Evolutionary conservation across 2,888 invertebrate genomes (phyloP).

Genomic region (Tetragonula carbonaria): DNA sequence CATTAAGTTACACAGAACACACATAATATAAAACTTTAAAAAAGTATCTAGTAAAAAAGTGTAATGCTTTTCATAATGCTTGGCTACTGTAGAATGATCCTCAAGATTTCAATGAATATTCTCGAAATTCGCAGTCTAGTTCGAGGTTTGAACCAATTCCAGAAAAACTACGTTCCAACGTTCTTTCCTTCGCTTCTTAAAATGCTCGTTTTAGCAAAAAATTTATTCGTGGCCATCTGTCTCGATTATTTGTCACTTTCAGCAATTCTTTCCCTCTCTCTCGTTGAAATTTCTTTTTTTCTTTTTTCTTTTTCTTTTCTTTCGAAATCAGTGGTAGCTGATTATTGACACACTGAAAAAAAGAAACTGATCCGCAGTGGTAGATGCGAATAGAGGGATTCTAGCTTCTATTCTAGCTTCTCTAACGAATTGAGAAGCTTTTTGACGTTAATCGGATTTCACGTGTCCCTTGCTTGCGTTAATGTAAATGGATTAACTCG

Average conservation of each 20-base stretch:
- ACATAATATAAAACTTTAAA: too few relatives aligned
- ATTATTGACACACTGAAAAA: slow-evolving; percentile 21
- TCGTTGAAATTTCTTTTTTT: neutral
- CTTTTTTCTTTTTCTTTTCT: too few relatives aligned
- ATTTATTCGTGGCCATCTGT: slow-evolving; percentile 9
- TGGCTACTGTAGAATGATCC: too few relatives aligned
- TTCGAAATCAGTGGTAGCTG: slow-evolving; percentile 9
- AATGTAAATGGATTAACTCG: slow-evolving; percentile 67
- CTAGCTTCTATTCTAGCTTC: neutral
- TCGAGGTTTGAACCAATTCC: too few relatives aligned
- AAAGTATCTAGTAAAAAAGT: too few relatives aligned
- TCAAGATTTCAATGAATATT: too few relatives aligned
- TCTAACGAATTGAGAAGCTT: neutral
- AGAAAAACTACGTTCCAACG: too few relatives aligned
- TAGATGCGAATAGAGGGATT: slow-evolving; percentile 6
- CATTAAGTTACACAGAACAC: too few relatives aligned
- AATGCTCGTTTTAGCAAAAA: too few relatives aligned
- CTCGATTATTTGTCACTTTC: neutral
- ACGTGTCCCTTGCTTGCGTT: slow-evolving; percentile 64
- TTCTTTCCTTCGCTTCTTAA: too few relatives aligned
- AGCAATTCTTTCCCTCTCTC: slow-evolving; percentile 13
- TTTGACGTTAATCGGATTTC: slow-evolving; percentile 56
- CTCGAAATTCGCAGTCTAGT: too few relatives aligned
- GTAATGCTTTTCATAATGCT: too few relatives aligned
- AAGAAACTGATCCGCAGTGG: slow-evolving; percentile 28